These are phyloP conservation scores for Stegophylla sp. DNA, from an alignment of 2,888 invertebrate genomes.

Conservation along the genomic window DNA sequence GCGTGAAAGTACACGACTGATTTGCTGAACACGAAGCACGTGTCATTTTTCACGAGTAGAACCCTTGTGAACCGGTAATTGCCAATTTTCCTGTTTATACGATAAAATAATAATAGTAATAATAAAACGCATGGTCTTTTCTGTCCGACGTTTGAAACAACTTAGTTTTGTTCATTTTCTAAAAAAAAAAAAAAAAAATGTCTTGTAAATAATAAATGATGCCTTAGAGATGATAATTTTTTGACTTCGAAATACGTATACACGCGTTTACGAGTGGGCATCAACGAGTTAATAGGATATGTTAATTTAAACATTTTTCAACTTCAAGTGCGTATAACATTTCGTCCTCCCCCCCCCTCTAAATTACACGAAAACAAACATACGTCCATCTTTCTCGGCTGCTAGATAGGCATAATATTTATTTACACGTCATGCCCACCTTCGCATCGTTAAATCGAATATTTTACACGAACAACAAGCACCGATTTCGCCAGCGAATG, in stretches of 20 bases:
- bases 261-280: slow-evolving; percentile 29
- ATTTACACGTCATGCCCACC: not conserved
- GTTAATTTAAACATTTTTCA: slow-evolving; percentile 40
- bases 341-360: not conserved
- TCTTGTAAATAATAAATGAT: slow-evolving; percentile 42
- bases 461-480: too few relatives aligned
- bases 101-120: not conserved
- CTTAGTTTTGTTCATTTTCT: slow-evolving; percentile 14
- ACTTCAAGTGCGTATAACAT: slow-evolving; percentile 23
- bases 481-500: too few relatives aligned
- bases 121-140: not conserved
- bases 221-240: slow-evolving; percentile 36
- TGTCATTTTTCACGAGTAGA: not conserved
- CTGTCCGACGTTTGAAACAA: not conserved
- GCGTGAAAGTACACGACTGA: too few relatives aligned
- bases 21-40: not conserved
- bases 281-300: slow-evolving; percentile 41
- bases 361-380: slow-evolving; percentile 25
- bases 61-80: not conserved
- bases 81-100: not conserved
- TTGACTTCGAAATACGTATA: not conserved
- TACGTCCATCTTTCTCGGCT: not conserved
- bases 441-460: not conserved
- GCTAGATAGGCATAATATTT: not conserved
- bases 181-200: not conserved